phyloP scores from a whole-genome alignment of 2,797 vertebrate genomes.

The Balearica regulorum region DNA sequence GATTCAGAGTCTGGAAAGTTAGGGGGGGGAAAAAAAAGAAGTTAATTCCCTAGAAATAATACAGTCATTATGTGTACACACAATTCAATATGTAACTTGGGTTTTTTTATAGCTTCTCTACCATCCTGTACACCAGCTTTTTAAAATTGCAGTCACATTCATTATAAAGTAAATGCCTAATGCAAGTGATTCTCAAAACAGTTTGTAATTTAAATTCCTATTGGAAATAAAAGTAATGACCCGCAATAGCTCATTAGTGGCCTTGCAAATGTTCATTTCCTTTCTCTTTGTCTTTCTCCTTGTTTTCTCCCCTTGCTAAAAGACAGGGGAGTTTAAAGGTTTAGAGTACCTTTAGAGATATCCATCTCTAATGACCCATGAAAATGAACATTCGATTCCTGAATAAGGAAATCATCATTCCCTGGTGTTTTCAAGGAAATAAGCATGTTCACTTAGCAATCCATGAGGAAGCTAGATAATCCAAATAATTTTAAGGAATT shows the following conservation, averaged over 20 bases:
- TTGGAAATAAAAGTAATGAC: slow-evolving; percentile 46
- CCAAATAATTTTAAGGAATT: not conserved
- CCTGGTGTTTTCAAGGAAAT: not conserved
- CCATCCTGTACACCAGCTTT: slow-evolving; percentile 2
- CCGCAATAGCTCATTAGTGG: slow-evolving; percentile 12
- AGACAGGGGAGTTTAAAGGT: slow-evolving; percentile 26
- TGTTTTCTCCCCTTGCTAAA: not conserved
- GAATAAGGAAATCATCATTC: slow-evolving; percentile 11
- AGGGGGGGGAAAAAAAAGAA: not conserved
- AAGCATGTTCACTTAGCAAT: not conserved
- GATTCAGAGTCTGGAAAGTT: slow-evolving; percentile 42
- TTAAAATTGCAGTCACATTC: slow-evolving; percentile 26
- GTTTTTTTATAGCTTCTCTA: slow-evolving; percentile 19
- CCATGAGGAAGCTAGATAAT: not conserved
- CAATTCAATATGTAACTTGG: slow-evolving; percentile 30
- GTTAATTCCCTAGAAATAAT: slow-evolving; percentile 41
- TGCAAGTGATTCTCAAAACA: slow-evolving; percentile 23
- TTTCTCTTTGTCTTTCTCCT: slow-evolving; percentile 7
- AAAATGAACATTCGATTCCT: not conserved
- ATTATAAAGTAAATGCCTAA: slow-evolving; percentile 31
- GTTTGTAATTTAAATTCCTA: slow-evolving; percentile 51
- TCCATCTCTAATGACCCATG: slow-evolving; percentile 9
- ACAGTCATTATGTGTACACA: slow-evolving; percentile 42
- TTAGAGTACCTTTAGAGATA: slow-evolving; percentile 29
- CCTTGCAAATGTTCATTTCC: slow-evolving; percentile 8